Percentiles rank a stretch among this genome's conserved stretches.
Conservation (phyloP, 2,888 invertebrate species). For the Tinea pellionella region DNA sequence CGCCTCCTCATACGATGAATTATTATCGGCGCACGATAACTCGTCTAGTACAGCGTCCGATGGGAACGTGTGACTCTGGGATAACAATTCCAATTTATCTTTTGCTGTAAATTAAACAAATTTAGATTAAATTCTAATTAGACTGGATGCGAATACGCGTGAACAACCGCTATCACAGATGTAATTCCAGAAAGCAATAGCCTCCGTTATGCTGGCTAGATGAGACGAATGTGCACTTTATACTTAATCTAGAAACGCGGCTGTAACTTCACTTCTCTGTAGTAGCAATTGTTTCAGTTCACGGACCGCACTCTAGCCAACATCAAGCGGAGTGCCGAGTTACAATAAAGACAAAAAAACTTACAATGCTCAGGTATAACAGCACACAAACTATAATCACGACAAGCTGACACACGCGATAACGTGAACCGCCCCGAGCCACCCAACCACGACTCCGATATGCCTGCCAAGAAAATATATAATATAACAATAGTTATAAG, state of each 20-base stretch:
- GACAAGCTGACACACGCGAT: conserved; percentile 44
- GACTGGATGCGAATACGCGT: too few species aligned
- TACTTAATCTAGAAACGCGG: too few species aligned
- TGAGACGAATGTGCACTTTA: too few species aligned
- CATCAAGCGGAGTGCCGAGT: too few species aligned
- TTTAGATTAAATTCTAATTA: too few species aligned
- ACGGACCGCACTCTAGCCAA: too few species aligned
- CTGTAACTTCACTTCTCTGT: too few species aligned
- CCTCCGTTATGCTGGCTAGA: too few species aligned
- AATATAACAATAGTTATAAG: background rate
- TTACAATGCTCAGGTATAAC: conserved; percentile 17
- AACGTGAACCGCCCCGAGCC: conserved; percentile 32
- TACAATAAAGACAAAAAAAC: too few species aligned
- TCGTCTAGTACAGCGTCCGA: conserved; percentile 26
- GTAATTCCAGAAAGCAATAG: too few species aligned
- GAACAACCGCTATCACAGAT: too few species aligned
- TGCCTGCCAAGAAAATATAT: conserved; percentile 22
- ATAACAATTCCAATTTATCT: conserved; percentile 39
- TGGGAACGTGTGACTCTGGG: conserved; percentile 22
- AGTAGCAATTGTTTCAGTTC: too few species aligned
- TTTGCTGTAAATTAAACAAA: conserved; percentile 23
- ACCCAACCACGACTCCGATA: conserved; percentile 29
- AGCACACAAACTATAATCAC: conserved; percentile 42
- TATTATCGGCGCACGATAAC: conserved; percentile 28
- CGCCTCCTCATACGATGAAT: conserved; percentile 31